Evolutionary conservation across 2,113 vertebrate species (phyloP).

Genomic region (Felis chaus): DNA sequence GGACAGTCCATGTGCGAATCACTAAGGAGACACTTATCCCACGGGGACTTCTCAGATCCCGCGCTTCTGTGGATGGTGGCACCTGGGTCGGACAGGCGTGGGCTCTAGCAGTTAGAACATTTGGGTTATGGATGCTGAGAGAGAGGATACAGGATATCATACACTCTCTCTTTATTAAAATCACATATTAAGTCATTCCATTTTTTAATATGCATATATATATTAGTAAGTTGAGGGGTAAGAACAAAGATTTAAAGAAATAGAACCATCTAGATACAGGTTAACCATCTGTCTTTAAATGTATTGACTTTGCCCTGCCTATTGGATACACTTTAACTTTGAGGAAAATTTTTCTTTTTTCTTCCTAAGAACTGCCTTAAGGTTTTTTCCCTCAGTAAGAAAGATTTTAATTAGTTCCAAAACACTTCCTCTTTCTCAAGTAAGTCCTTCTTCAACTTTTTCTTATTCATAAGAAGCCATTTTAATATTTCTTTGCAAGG

Average conservation of each 20-base stretch:
- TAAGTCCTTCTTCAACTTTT: slow-evolving; percentile 4
- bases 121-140: background rate
- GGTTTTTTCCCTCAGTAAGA: slow-evolving; percentile 6
- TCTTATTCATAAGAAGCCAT: background rate
- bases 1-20: background rate
- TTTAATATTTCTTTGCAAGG: slow-evolving; percentile 28
- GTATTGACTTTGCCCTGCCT: background rate
- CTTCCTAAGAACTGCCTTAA: background rate
- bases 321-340: background rate
- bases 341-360: slow-evolving; percentile 6
- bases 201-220: background rate
- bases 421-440: slow-evolving; percentile 17
- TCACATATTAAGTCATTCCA: background rate
- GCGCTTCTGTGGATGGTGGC: background rate
- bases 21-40: background rate
- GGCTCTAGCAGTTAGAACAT: background rate
- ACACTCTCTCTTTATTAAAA: background rate
- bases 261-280: background rate
- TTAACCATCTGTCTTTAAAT: background rate
- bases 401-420: background rate
- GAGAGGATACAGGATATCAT: background rate
- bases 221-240: background rate
- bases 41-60: background rate
- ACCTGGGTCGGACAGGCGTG: background rate
- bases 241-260: slow-evolving; percentile 35